These are phyloP conservation scores for Drosophila affinis DNA, from an alignment of 2,888 invertebrate genomes.

Conservation along the genomic window DNA sequence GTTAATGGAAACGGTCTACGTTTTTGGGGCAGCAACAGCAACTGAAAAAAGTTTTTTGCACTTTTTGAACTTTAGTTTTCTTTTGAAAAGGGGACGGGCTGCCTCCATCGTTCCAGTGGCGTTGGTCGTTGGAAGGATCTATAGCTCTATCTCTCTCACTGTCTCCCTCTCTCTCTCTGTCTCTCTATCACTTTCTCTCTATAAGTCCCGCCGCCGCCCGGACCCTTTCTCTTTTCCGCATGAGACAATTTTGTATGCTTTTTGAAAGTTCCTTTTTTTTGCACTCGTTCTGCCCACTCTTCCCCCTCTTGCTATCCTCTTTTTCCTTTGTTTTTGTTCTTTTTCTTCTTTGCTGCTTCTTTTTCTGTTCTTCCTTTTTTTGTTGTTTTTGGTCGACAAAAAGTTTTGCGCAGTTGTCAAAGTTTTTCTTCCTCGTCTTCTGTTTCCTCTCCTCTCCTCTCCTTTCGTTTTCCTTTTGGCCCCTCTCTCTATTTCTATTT, in stretches of 20 bases:
- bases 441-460: slow-evolving; percentile 31
- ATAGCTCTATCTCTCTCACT: not conserved
- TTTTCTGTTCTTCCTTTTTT: slow-evolving; percentile 14
- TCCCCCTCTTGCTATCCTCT: slow-evolving; percentile 19
- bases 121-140: not conserved
- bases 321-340: slow-evolving; percentile 37
- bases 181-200: not conserved
- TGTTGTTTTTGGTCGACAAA: slow-evolving; percentile 37
- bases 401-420: slow-evolving; percentile 71
- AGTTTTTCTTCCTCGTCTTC: slow-evolving; percentile 54
- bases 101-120: not conserved
- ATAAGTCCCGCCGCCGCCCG: not conserved
- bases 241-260: slow-evolving; percentile 65
- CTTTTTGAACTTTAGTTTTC: slow-evolving; percentile 73
- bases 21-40: not conserved
- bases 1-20: slow-evolving; percentile 47
- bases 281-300: slow-evolving; percentile 3
- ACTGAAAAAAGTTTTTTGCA: slow-evolving; percentile 57
- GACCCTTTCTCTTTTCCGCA: slow-evolving; percentile 36
- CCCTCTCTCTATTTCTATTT: slow-evolving; percentile 21
- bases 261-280: slow-evolving; percentile 45
- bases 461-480: slow-evolving; percentile 22
- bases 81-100: not conserved
- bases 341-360: slow-evolving; percentile 18
- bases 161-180: not conserved